Percentiles rank a stretch among this genome's conserved stretches.
phyloP scores from a whole-genome alignment of 2,113 vertebrate genomes.

The Ceyx margarethae region DNA sequence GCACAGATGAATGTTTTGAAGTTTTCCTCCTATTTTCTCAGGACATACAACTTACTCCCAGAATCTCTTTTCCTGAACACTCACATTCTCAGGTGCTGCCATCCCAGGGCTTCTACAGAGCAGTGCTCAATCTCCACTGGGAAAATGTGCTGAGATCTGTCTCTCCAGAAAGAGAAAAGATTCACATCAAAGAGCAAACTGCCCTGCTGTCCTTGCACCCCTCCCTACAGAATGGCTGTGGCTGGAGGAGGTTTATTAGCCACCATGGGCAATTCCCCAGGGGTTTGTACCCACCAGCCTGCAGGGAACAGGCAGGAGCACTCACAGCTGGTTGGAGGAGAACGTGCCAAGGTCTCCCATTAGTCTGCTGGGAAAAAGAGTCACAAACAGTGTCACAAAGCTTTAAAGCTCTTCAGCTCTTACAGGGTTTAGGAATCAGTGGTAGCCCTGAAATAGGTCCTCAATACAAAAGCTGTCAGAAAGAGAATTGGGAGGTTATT shows the following conservation, averaged over 20 bases:
- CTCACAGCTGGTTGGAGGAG: not conserved
- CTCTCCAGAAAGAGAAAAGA: too few species aligned
- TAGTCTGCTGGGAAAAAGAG: not conserved
- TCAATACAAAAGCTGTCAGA: not conserved
- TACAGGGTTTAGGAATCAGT: not conserved
- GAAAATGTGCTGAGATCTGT: too few species aligned
- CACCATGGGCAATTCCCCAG: not conserved
- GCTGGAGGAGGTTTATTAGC: not conserved
- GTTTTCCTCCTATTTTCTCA: too few species aligned
- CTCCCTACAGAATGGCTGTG: not conserved
- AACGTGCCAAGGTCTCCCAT: accelerated
- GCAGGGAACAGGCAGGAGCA: not conserved
- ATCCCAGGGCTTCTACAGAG: too few species aligned
- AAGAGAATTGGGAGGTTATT: not conserved
- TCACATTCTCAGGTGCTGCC: too few species aligned
- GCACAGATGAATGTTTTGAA: too few species aligned
- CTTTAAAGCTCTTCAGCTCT: not conserved
- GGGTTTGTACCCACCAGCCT: not conserved
- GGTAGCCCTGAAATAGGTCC: not conserved
- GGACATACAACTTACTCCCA: too few species aligned
- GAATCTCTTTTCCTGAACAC: too few species aligned
- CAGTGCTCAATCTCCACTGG: too few species aligned
- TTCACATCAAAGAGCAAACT: too few species aligned
- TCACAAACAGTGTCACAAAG: not conserved
- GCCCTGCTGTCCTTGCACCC: too few species aligned